These are phyloP conservation scores for Acanthisitta chloris DNA, from an alignment of 2,113 vertebrate species.

Conservation along the genomic window DNA sequence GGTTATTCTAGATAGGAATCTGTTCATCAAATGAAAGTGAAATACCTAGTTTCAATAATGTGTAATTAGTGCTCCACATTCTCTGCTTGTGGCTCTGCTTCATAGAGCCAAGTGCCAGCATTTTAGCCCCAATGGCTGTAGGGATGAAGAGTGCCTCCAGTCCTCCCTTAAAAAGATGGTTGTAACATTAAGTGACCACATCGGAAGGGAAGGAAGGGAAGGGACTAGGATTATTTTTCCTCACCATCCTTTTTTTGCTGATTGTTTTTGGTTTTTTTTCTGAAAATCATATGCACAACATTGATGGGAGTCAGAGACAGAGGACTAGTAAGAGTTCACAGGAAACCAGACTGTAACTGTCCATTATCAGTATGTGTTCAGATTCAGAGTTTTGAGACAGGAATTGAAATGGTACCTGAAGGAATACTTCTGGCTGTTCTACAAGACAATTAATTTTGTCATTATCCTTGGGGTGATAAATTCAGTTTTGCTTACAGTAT, in stretches of 20 bases:
- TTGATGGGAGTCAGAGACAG: background rate
- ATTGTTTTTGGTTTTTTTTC: accelerated
- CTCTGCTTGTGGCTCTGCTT: background rate
- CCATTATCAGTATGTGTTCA: background rate
- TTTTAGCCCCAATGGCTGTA: background rate
- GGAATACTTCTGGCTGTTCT: background rate
- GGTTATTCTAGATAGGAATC: background rate
- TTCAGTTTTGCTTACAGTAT: background rate
- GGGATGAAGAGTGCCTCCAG: background rate
- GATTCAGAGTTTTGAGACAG: background rate
- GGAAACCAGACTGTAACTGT: background rate
- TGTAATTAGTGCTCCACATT: background rate
- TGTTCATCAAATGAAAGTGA: background rate
- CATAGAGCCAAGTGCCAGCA: background rate
- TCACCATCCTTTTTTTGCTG: background rate
- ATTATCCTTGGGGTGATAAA: background rate
- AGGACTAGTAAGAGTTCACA: background rate
- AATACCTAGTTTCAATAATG: background rate
- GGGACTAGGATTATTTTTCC: background rate
- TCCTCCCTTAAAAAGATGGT: background rate
- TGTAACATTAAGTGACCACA: background rate
- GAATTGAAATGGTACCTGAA: background rate
- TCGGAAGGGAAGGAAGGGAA: background rate
- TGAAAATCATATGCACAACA: background rate
- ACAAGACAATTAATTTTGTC: background rate